phyloP scores from a whole-genome alignment of 2,797 vertebrate species.

The Schizopygopsis malacanthus region DNA sequence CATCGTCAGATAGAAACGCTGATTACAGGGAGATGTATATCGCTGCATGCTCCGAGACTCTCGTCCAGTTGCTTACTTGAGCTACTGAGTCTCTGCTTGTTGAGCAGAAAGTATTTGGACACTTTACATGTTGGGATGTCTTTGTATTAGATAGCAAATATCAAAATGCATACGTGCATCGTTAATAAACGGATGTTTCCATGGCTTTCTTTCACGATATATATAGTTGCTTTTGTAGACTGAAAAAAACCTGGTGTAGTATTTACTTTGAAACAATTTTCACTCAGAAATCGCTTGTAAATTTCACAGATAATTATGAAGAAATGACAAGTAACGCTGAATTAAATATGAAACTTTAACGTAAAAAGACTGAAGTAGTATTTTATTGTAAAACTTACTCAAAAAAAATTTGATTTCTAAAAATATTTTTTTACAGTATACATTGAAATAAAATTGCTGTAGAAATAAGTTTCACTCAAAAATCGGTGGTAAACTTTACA shows the following conservation, averaged over 20 bases:
- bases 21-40: slow-evolving; percentile 53
- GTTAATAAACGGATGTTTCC: background rate
- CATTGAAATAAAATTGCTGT: no score
- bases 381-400: background rate
- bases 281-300: background rate
- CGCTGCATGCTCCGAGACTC: background rate
- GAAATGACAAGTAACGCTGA: background rate
- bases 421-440: no score
- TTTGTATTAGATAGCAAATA: background rate
- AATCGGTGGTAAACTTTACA: background rate
- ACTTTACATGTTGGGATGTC: background rate
- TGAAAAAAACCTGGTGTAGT: background rate
- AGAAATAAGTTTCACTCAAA: background rate
- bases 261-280: background rate
- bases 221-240: background rate
- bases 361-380: background rate
- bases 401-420: background rate
- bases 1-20: slow-evolving; percentile 59
- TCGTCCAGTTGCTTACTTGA: background rate
- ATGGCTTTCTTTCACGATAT: background rate
- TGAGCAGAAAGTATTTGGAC: background rate
- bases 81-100: background rate
- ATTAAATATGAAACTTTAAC: background rate
- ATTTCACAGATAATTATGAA: background rate
- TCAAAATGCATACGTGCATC: background rate